Base-by-base conservation (phyloP, 2,797 vertebrate species). In the Eurystomus glaucurus region DNA sequence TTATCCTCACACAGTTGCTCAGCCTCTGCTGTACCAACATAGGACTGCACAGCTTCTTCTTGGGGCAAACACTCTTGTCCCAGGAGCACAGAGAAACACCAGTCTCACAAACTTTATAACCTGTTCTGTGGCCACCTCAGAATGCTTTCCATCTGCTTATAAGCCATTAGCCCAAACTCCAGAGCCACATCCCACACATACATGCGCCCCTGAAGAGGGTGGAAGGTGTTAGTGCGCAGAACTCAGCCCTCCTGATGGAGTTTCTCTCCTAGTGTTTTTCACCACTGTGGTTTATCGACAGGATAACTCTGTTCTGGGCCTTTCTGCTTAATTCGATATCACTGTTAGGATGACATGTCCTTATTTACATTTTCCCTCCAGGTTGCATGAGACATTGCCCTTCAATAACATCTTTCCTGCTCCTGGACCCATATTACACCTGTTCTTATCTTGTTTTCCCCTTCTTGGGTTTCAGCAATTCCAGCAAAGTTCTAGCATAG, bases 1-100 rank as follows among this genome's bases (percentile, higher is more conserved):
- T 12, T 33, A 12, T 14, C 57, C 46, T 85, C 75, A 31, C 33
- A 4, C 0, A 1, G 43, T 4, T 2, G 2, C 48, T 55, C 54
- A 25, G 50, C 16, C 43, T 61, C 46, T 19, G 25, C 61, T 79
- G 29, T 16, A 52, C 39, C 6, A 13, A 13, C 41, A 1, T 0
- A 39, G 43, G 19, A 6, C 31, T 25, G 39, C 0, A 0, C 54
- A 48, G 43, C 35, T 37, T 0, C 71, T 46, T n/a, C 78, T 2
- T 9, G 23, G 21, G 33, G 11, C n/a, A 35, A 39, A 14, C 4
- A 17, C 22, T 70, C 11, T 13, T 31, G 37, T 8, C 52, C 54
- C 85, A 54, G 55, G 7, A 60, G 10, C 6, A 6, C 52, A 61
- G 52, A 58, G 41, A 45, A 80, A 64, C 70, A 62, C 13, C 5